Base-by-base conservation (phyloP, 2,888 invertebrate species). In the Agrochola macilenta region DNA sequence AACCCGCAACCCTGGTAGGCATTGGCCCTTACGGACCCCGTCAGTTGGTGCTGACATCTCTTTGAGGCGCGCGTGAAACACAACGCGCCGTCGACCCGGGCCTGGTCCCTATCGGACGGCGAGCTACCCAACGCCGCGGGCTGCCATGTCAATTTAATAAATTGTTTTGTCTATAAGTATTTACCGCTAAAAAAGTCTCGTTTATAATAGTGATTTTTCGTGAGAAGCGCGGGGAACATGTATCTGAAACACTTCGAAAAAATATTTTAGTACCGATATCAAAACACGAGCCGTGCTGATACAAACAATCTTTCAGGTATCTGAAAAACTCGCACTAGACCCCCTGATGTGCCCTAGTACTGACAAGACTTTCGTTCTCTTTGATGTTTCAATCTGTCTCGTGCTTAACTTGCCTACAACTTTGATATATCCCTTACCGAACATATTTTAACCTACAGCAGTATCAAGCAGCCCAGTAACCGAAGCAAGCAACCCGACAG, bases 381-480 rank as follows among this genome's bases (percentile, higher is more conserved):
- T 26, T 49, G 5, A 26, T 17, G 60, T 60, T 30, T 9, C 35
- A 30, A 20, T 46, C 9, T 14, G 17, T 39, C 14, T 17, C 2
- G 8, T 39, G 11, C 5, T 3, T 1, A 35, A n/a, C 20, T 5
- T n/a, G n/a, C 11, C 46, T n/a, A 17, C 54, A 60, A 65, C n/a
- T n/a, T 4, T 57, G 2, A 58, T 26, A 4, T 60, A 23, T 54
- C 54, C 11, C 54, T 54, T 57, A 57, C 5, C 57, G n/a, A 12
- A 57, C n/a, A 12, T 26, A 12, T 57, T 57, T 26, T 57, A 5
- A 20, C 20, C 14, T 49, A 4, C 89, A 96, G 96, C 94, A 0
- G 95, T 94, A 49, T 92, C 93, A 2, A 95, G 94, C 85, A 92
- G 90, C 5, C 95, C 96, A 1, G 92, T 90, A 75, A 86, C 93